These are phyloP conservation scores for Cyphomyrus discorhynchus DNA, from an alignment of 2,113 vertebrate species.

Conservation along the genomic window DNA sequence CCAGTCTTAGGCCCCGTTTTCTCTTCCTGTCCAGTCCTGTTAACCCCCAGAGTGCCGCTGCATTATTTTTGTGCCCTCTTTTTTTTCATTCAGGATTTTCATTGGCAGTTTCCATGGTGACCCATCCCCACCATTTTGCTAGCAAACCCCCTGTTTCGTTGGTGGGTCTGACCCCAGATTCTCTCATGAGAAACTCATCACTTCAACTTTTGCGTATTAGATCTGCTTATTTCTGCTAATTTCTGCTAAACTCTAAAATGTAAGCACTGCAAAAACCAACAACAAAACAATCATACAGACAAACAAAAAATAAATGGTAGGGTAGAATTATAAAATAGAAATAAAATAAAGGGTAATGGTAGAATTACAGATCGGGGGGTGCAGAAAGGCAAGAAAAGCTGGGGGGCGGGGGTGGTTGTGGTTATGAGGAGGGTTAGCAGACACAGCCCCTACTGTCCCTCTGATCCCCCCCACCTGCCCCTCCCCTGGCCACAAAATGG, in stretches of 20 bases:
- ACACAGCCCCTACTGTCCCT: neutral
- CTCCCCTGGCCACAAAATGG: neutral
- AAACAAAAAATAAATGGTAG: neutral
- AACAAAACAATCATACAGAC: neutral
- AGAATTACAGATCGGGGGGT: neutral
- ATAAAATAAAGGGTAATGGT: no score
- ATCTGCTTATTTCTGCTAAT: neutral
- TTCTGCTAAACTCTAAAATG: neutral
- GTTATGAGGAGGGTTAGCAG: neutral
- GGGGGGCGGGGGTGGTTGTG: neutral
- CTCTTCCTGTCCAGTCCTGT: neutral
- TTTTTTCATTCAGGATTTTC: neutral
- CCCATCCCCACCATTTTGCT: neutral
- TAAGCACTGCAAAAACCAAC: neutral
- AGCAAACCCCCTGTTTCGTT: neutral
- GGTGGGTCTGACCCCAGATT: neutral
- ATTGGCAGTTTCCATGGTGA: neutral
- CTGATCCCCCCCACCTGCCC: neutral
- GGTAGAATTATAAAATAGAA: neutral
- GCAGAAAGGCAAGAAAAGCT: neutral
- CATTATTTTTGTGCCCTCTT: neutral
- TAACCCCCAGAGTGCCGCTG: neutral
- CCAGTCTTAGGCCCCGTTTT: neutral
- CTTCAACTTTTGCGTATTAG: neutral
- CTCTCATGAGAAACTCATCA: neutral